Evolutionary conservation across 2,113 vertebrate species (phyloP).

Genomic region (Apeltes quadracus): DNA sequence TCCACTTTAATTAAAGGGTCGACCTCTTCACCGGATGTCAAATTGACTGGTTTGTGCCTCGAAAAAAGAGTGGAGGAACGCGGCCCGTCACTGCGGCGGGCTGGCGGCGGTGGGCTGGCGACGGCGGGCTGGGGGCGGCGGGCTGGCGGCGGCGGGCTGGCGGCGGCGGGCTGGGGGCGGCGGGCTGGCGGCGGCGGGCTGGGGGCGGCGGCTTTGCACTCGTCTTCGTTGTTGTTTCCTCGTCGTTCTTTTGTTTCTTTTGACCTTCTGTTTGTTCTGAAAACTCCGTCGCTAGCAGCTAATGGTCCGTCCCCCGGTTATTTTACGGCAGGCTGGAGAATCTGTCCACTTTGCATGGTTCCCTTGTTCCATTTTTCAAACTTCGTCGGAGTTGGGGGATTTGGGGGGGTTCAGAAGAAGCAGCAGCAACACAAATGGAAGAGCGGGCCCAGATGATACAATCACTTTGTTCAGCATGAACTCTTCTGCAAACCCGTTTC

Average conservation of each 20-base stretch:
- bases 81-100: slow-evolving; percentile 40
- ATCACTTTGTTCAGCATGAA: slow-evolving; percentile 79
- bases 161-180: no score
- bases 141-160: slow-evolving; percentile 50
- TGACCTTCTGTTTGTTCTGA: slow-evolving; percentile 74
- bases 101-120: slow-evolving; percentile 44
- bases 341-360: slow-evolving; percentile 80
- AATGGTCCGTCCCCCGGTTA: slow-evolving; percentile 76
- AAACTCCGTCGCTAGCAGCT: slow-evolving; percentile 60
- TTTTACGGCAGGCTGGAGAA: slow-evolving; percentile 80
- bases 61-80: slow-evolving; percentile 66
- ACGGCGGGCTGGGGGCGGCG: slow-evolving; percentile 42
- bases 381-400: slow-evolving; percentile 66
- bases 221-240: slow-evolving; percentile 27
- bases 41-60: slow-evolving; percentile 75
- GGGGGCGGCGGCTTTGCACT: no score
- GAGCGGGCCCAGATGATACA: slow-evolving; percentile 74
- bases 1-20: slow-evolving; percentile 83
- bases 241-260: slow-evolving; percentile 44
- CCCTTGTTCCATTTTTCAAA: slow-evolving; percentile 76
- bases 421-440: slow-evolving; percentile 67
- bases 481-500: slow-evolving; percentile 71
- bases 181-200: slow-evolving; percentile 42
- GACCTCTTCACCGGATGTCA: slow-evolving; percentile 76
- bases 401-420: slow-evolving; percentile 51